phyloP scores from a whole-genome alignment of 1,140 invertebrate genomes.

The Pogonomyrmex barbatus region DNA sequence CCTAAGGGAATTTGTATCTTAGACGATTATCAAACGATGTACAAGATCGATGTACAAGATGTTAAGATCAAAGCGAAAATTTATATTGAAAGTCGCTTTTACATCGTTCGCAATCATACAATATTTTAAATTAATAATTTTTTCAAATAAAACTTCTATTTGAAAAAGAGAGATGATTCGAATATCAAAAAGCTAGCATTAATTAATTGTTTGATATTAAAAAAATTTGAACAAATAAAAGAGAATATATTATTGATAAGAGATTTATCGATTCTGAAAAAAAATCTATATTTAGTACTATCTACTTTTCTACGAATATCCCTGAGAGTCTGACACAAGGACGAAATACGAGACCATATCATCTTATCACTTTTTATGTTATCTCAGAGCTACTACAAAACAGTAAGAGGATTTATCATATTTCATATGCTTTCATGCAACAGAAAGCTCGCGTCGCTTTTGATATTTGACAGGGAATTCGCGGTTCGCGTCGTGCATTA shows the following conservation, averaged over 20 bases:
- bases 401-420: conserved; percentile 21
- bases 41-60: too few relatives aligned
- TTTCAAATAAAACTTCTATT: neutral
- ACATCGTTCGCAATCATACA: too few relatives aligned
- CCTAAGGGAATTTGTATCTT: conserved; percentile 46
- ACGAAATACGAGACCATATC: neutral
- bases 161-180: neutral
- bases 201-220: neutral
- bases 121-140: neutral
- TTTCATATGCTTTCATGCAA: neutral
- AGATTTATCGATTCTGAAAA: neutral
- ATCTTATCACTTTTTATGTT: conserved; percentile 6
- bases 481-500: conserved; percentile 43
- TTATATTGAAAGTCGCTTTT: conserved; percentile 2
- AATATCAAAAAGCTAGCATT: neutral
- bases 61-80: conserved; percentile 10
- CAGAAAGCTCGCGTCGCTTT: conserved; percentile 24
- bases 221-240: neutral
- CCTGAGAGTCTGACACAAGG: neutral
- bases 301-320: neutral
- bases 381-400: neutral
- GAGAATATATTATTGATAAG: neutral
- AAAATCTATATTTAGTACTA: neutral
- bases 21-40: conserved; percentile 51
- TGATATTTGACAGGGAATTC: conserved; percentile 52